phyloP scores from a whole-genome alignment of 2,797 vertebrate species.

The Phrynocephalus forsythii region DNA sequence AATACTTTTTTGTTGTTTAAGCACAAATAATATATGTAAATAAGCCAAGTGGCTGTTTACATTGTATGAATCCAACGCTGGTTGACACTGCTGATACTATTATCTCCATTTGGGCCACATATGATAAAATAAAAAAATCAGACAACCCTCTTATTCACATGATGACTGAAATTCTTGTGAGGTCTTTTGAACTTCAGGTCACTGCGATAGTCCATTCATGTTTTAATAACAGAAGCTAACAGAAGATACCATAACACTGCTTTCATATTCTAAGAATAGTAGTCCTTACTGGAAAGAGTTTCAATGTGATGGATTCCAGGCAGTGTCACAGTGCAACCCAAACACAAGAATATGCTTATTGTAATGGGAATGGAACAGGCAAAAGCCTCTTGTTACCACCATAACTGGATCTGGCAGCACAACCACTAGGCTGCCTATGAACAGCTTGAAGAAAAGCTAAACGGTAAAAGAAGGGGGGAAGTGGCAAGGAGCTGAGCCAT shows the following conservation, averaged over 20 bases:
- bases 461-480: too few relatives aligned
- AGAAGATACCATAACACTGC: background rate
- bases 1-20: background rate
- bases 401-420: too few relatives aligned
- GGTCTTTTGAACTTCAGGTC: background rate
- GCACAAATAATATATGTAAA: background rate
- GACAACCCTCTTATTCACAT: background rate
- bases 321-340: background rate
- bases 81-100: background rate
- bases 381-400: too few relatives aligned
- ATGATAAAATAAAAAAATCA: background rate
- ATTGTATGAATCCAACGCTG: too few relatives aligned
- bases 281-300: background rate
- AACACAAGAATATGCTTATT: too few relatives aligned
- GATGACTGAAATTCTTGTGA: background rate
- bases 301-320: background rate
- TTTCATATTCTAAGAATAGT: background rate
- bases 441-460: too few relatives aligned
- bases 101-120: background rate
- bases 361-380: too few relatives aligned
- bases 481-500: too few relatives aligned
- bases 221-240: too few relatives aligned
- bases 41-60: background rate
- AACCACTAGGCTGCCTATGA: too few relatives aligned
- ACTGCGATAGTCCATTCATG: background rate